Conservation (phyloP, 2,113 vertebrate species). For the Prinia subflava region DNA sequence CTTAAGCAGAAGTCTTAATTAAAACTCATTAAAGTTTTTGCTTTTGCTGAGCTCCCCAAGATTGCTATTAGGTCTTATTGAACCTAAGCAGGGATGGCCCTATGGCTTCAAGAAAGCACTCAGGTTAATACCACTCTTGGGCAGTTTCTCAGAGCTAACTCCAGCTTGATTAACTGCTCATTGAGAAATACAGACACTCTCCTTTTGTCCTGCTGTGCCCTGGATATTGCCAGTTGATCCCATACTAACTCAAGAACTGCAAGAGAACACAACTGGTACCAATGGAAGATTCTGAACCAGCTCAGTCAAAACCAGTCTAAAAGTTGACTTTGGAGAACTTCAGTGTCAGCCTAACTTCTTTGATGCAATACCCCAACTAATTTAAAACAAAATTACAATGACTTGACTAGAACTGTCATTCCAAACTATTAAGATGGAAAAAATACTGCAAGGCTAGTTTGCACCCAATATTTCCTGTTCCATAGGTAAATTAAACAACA, state of each 20-base stretch:
- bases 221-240: neutral
- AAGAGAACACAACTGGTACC: neutral
- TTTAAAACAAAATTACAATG: neutral
- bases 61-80: neutral
- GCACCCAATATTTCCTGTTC: neutral
- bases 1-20: neutral
- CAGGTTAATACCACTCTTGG: neutral
- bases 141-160: neutral
- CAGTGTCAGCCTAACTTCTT: rapidly evolving
- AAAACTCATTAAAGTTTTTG: neutral
- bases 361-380: neutral
- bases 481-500: neutral
- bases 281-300: neutral
- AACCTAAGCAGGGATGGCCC: neutral
- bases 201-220: neutral
- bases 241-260: neutral
- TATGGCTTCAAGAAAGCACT: neutral
- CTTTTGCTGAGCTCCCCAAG: neutral
- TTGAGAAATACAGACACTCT: neutral
- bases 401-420: neutral
- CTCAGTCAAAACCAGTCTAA: neutral
- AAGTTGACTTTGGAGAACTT: neutral
- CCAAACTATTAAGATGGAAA: neutral
- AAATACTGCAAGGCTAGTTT: neutral
- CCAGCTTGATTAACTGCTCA: neutral